Base-by-base conservation (phyloP, 1,140 invertebrate species). In the Mactra quadrangularis region DNA sequence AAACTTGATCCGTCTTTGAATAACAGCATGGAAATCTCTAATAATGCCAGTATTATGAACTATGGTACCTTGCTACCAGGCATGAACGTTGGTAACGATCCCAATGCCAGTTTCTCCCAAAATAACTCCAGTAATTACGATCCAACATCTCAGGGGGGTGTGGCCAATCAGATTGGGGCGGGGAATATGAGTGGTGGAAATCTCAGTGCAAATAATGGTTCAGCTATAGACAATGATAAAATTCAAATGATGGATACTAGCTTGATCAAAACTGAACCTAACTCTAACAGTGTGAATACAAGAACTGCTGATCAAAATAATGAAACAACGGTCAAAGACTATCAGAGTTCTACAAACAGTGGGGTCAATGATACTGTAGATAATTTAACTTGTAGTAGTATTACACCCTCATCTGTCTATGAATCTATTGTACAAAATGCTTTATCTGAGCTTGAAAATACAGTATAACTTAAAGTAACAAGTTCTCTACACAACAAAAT, bases 371-470 rank as follows among this genome's bases (percentile, higher is more conserved):
- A n/a, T n/a, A n/a, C n/a, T n/a, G n/a, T n/a, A n/a, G n/a, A n/a
- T n/a, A n/a, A n/a, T n/a, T n/a, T n/a, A n/a, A n/a, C n/a, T n/a
- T n/a, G n/a, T n/a, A n/a, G n/a, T n/a, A n/a, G n/a, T n/a, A n/a
- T n/a, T n/a, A n/a, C n/a, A n/a, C n/a, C n/a, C n/a, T 41, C 64
- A 29, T 22, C n/a, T 7, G 15, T 41, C 29, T 68, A 68, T 68
- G 41, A 68, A 4, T 47, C 27, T 35, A 50, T 68, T 47, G 64
- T 68, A 27, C 29, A 68, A 41, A 50, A 25, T 68, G 64, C 64
- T 27, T 22, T 68, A 22, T 68, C 45, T 0, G 64, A 68, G 27
- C 47, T 47, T 50, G 64, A 68, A 31, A 41, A 15, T n/a, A 66
- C n/a, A n/a, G 31, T 33, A 62, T 6, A 62, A 62, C 17, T 33